Conservation (phyloP, 2,797 vertebrate species). For the Lagodon rhomboides region DNA sequence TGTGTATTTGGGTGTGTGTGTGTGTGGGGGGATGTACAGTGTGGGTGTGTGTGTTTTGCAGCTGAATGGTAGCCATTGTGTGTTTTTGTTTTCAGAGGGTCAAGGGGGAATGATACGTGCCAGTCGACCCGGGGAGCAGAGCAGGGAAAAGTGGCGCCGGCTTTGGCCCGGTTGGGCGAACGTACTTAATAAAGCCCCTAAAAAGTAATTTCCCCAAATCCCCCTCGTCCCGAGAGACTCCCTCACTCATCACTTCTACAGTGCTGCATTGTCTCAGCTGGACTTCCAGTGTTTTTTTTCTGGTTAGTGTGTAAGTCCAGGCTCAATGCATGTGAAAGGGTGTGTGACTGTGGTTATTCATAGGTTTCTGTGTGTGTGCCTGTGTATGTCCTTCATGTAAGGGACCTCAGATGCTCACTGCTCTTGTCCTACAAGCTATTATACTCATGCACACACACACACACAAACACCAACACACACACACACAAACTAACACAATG, state of each 20-base stretch:
- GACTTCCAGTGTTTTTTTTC: constrained; percentile 37
- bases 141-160: constrained; percentile 42
- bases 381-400: constrained; percentile 21
- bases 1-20: constrained; percentile 1
- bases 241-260: constrained; percentile 51
- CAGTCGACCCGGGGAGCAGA: constrained; percentile 37
- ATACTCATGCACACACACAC: constrained; percentile 23
- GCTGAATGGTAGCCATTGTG: constrained; percentile 67
- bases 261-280: constrained; percentile 66
- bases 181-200: constrained; percentile 54
- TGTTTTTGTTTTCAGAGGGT: constrained; percentile 54
- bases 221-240: constrained; percentile 52
- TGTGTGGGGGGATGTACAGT: constrained; percentile 7
- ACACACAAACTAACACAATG: constrained; percentile 36
- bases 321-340: constrained; percentile 10
- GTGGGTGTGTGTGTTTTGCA: constrained; percentile 34
- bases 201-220: constrained; percentile 61
- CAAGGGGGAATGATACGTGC: constrained; percentile 59
- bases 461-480: constrained; percentile 20
- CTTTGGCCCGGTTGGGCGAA: constrained; percentile 41
- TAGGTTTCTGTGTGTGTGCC: constrained; percentile 1
- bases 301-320: constrained; percentile 28
- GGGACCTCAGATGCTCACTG: constrained; percentile 30
- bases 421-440: constrained; percentile 32
- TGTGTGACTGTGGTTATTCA: constrained; percentile 13